Base-by-base conservation (phyloP, 2,888 invertebrate species). In the Leptinotarsa haldemani region DNA sequence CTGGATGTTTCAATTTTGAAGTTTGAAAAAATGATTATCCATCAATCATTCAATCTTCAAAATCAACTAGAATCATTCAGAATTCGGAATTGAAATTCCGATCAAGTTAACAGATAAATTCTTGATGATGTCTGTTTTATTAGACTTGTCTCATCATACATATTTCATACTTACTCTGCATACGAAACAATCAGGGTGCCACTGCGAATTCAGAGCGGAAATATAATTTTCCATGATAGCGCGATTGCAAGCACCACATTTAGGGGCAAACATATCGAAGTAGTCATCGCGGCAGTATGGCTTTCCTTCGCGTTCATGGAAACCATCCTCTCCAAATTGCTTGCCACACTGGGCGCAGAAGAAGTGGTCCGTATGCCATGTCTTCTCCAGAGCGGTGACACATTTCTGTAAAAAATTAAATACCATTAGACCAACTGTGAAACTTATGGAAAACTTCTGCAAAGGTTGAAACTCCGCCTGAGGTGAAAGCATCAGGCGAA, bases 281-380 rank as follows among this genome's bases (percentile, higher is more conserved):
- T 98, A 99, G 87, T 98, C 98, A 78, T 94, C 94, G 82, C 96
- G 93, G 88, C 99, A 99, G 87, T 97, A 99, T 0, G 98, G 97
- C 87, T 97, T 96, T 75, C 97, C 97, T 82, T 97, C 96, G 82
- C 95, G 91, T 87, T 99, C 99, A 89, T 99, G 98, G 91, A 98
- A 99, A 53, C 98, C 98, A 77, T 98, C 97, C 83, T 98, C 98
- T 15, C 98, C 98, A 86, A 99, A 98, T 86, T 96, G 96, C 86
- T 96, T 95, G 61, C 97, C 97, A 87, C 99, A 99, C 85, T 97
- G 97, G 78, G 97, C 96, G 89, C 99, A 99, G 90, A 97, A 96
- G 91, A 99, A 99, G 89, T 98, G 98, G 87, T 99, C 98, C 84
- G 98, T 97, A 87, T 99, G 99, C 97, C 98, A 99, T 80, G 97